Evolutionary conservation across 1,140 invertebrate species (phyloP).

Genomic region (Drosophila simulans): DNA sequence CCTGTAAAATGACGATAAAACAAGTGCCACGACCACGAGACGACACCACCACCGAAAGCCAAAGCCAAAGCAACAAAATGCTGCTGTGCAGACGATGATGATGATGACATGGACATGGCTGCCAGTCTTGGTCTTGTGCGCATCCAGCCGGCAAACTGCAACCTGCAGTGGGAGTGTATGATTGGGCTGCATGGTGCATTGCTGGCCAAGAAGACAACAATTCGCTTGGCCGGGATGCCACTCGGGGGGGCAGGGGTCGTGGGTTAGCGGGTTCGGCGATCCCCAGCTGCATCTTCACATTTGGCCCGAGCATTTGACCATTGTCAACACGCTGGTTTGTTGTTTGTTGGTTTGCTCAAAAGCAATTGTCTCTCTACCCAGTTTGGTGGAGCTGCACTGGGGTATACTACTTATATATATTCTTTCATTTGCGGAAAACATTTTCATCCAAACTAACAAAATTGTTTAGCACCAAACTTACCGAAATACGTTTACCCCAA

Average conservation of each 20-base stretch:
- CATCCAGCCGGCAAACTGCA: conserved; percentile 32
- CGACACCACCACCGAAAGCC: conserved; percentile 42
- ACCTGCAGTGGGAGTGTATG: conserved; percentile 10
- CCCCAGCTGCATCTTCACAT: conserved; percentile 75
- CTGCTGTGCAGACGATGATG: conserved; percentile 66
- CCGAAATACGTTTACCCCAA: too few species aligned
- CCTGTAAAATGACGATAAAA: conserved; percentile 83
- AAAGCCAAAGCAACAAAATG: conserved; percentile 35
- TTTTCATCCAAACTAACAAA: neutral
- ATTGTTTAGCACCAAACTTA: too few species aligned
- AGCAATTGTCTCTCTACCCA: conserved; percentile 28
- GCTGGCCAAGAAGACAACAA: conserved; percentile 56
- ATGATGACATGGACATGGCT: conserved; percentile 78
- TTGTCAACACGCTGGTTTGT: conserved; percentile 73
- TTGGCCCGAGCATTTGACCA: conserved; percentile 75
- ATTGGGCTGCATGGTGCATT: neutral
- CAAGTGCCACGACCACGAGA: conserved; percentile 68
- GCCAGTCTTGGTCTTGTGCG: conserved; percentile 71
- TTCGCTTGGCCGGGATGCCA: conserved; percentile 64
- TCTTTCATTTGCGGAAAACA: neutral
- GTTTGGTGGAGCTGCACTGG: neutral
- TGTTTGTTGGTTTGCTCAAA: conserved; percentile 9
- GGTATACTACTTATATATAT: conserved; percentile 1
- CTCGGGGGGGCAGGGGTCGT: conserved; percentile 31
- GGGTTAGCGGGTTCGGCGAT: conserved; percentile 45